Evolutionary conservation across 2,888 invertebrate species (phyloP).

Genomic region (Camponotus fellah): DNA sequence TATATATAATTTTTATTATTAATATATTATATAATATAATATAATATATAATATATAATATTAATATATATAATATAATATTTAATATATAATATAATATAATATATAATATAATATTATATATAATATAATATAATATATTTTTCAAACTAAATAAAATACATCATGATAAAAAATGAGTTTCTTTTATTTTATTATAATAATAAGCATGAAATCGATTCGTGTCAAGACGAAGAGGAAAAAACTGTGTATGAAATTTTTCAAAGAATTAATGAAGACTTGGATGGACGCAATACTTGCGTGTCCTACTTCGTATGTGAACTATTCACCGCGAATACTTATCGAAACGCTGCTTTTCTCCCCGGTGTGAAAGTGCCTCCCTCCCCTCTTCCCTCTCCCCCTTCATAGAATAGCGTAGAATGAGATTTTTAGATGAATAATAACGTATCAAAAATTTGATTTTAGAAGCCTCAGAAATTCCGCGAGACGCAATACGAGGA

Average conservation of each 20-base stretch:
- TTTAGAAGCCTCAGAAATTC: slow-evolving; percentile 23
- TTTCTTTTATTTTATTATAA: background rate
- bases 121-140: background rate
- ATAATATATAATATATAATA: no score
- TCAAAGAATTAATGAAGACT: slow-evolving; percentile 25
- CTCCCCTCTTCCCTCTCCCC: background rate
- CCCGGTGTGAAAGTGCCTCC: slow-evolving; percentile 78
- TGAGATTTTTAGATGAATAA: slow-evolving; percentile 43
- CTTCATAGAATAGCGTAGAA: slow-evolving; percentile 19
- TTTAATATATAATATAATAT: no score
- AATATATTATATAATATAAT: no score
- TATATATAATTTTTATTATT: no score
- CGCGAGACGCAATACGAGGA: slow-evolving; percentile 51
- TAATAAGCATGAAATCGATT: background rate
- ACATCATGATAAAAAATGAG: background rate
- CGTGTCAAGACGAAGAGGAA: background rate
- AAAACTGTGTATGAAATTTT: background rate
- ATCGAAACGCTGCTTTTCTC: slow-evolving; percentile 79
- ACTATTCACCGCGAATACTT: slow-evolving; percentile 81
- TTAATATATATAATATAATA: no score
- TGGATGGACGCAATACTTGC: slow-evolving; percentile 49
- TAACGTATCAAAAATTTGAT: slow-evolving; percentile 49
- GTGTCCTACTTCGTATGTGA: slow-evolving; percentile 76
- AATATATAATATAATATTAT: background rate
- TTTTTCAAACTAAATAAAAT: background rate